A percentile compares a stretch with the other conserved stretches of the same genome.
Conservation (phyloP, 2,888 invertebrate genomes). For the Spodoptera picta region DNA sequence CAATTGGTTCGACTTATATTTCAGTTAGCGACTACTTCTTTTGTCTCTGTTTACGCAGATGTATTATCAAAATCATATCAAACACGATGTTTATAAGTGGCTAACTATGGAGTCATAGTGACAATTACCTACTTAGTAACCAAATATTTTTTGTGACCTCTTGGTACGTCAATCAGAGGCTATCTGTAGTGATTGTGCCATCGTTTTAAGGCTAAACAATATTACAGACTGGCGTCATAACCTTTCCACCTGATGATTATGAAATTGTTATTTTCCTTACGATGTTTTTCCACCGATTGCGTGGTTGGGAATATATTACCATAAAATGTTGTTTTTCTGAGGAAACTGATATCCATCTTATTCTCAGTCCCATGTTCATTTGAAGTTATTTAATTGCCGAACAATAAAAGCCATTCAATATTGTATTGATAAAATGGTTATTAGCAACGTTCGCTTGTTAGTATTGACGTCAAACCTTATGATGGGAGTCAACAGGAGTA, state of each 20-base stretch:
- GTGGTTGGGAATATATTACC: neutral
- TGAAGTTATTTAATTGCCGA: slow-evolving; percentile 22
- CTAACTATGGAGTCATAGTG: slow-evolving; percentile 53
- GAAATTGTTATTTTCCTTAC: slow-evolving; percentile 2
- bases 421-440: slow-evolving; percentile 69
- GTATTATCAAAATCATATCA: slow-evolving; percentile 43
- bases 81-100: slow-evolving; percentile 36
- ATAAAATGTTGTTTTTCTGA: slow-evolving; percentile 2
- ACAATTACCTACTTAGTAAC: slow-evolving; percentile 56
- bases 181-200: slow-evolving; percentile 60
- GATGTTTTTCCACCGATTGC: neutral
- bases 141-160: slow-evolving; percentile 67
- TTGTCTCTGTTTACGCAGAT: slow-evolving; percentile 31
- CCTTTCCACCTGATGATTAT: slow-evolving; percentile 27
- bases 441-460: slow-evolving; percentile 61
- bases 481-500: slow-evolving; percentile 73
- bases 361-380: slow-evolving; percentile 2
- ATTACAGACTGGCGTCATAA: slow-evolving; percentile 20
- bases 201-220: slow-evolving; percentile 38
- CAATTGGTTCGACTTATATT: slow-evolving; percentile 38
- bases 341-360: neutral
- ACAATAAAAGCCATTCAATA: slow-evolving; percentile 57
- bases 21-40: slow-evolving; percentile 36
- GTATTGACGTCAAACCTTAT: slow-evolving; percentile 76
- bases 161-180: slow-evolving; percentile 71